These are phyloP conservation scores for Erebia ligea DNA, from an alignment of 2,888 invertebrate genomes.

Conservation along the genomic window DNA sequence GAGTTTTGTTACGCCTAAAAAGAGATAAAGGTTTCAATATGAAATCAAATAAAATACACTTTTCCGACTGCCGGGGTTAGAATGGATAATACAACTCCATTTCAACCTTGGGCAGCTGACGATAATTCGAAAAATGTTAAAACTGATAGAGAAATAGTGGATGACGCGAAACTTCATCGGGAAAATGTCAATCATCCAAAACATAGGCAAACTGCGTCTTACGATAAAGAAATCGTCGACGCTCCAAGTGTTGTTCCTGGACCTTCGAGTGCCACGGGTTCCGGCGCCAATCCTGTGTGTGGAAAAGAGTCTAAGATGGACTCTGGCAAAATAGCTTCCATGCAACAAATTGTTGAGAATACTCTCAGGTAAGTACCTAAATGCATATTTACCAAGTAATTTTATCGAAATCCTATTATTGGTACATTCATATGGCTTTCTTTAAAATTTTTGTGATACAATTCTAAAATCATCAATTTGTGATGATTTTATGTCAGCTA, in stretches of 20 bases:
- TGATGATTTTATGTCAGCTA: not conserved
- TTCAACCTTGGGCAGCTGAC: constrained; percentile 80
- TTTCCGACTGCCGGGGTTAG: constrained; percentile 66
- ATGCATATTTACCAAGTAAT: constrained; percentile 43
- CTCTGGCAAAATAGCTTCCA: constrained; percentile 75
- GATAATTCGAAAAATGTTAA: constrained; percentile 78
- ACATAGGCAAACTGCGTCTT: constrained; percentile 83
- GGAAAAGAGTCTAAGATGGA: constrained; percentile 74
- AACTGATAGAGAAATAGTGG: constrained; percentile 76
- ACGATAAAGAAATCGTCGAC: constrained; percentile 78
- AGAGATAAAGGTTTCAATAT: constrained; percentile 69
- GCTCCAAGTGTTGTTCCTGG: constrained; percentile 69
- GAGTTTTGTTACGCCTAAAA: constrained; percentile 80
- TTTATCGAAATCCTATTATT: constrained; percentile 6
- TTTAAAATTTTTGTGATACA: not conserved
- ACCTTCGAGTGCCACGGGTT: constrained; percentile 63
- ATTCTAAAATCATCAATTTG: not conserved
- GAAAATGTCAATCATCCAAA: constrained; percentile 84
- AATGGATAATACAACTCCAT: constrained; percentile 79
- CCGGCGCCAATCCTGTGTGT: constrained; percentile 57
- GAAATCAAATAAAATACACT: constrained; percentile 64
- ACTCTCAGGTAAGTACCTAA: constrained; percentile 80
- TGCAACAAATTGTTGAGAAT: constrained; percentile 86
- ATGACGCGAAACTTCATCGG: constrained; percentile 83
- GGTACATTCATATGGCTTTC: not conserved